Conservation (phyloP, 1,140 invertebrate genomes). For the Hycleus cichorii region DNA sequence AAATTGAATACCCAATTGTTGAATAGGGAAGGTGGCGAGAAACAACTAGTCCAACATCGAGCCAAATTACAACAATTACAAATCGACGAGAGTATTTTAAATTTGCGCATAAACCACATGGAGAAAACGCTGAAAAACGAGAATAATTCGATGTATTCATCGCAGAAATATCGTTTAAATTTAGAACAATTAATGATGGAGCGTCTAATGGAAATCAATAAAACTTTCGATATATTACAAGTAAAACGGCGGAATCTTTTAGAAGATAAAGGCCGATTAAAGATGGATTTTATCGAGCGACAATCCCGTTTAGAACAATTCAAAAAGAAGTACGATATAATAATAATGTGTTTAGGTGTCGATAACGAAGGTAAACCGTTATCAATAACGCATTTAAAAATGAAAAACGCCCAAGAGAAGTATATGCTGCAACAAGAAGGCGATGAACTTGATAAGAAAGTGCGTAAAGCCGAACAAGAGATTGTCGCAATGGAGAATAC, state of each 20-base stretch:
- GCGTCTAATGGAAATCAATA: constrained; percentile 52
- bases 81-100: constrained; percentile 56
- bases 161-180: constrained; percentile 52
- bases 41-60: constrained; percentile 43
- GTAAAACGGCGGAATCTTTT: constrained; percentile 49
- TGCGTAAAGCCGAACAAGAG: constrained; percentile 59
- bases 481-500: constrained; percentile 69
- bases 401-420: constrained; percentile 62
- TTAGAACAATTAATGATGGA: constrained; percentile 54
- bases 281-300: constrained; percentile 47
- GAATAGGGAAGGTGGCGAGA: constrained; percentile 48
- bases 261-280: constrained; percentile 52
- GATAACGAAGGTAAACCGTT: constrained; percentile 48
- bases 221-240: constrained; percentile 50
- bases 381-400: constrained; percentile 57
- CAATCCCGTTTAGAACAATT: constrained; percentile 53
- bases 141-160: constrained; percentile 49
- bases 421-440: constrained; percentile 60
- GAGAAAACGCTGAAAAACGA: constrained; percentile 48
- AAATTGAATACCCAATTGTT: constrained; percentile 39
- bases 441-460: constrained; percentile 59
- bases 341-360: constrained; percentile 33
- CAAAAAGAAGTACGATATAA: constrained; percentile 42
- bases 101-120: constrained; percentile 50
- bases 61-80: constrained; percentile 46